Base-by-base conservation (phyloP, 2,888 invertebrate species). In the Ichneumoninae sp. region DNA sequence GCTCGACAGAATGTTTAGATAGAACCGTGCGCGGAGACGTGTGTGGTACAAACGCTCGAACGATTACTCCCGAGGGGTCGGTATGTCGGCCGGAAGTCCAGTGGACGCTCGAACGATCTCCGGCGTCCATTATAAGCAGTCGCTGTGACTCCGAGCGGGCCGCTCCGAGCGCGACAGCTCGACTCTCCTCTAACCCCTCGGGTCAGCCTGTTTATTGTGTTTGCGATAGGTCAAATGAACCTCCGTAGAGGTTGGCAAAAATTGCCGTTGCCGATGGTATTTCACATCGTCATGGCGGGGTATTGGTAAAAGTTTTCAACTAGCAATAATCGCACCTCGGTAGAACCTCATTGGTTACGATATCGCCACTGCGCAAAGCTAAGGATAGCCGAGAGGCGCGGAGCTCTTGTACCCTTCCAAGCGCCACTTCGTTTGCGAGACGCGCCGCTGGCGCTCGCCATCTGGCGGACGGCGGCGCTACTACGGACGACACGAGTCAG, bases 261-360 rank as follows among this genome's bases (percentile, higher is more conserved):
- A 97, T 97, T 97, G 97, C 96, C 97, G 95, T 96, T 95, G 96
- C 95, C 96, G 96, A 96, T 96, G 96, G 95, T 97, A 96, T 97
- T 97, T 96, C 97, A 97, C 96, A 96, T 96, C 96, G 96, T 95
- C 96, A 95, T 94, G 96, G 96, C 97, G 96, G 96, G 97, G 96
- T 97, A 97, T 97, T 97, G 97, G 97, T 96, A 96, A 96, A 96
- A 97, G 97, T 97, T 97, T 97, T 97, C 97, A 97, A 97, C 96
- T 97, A 97, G 97, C 97, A 97, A 97, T 96, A 96, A 96, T 96
- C 96, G 96, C 96, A 96, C 96, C 97, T 96, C 96, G 96, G 96
- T 96, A 96, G 94, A 95, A 96, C 97, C 96, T 97, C 97, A 97
- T 97, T 95, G 97, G 96, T 97, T 97, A 97, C 96, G 96, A 97